Evolutionary conservation across 2,113 vertebrate genomes (phyloP).

Genomic region (Dasyornis broadbenti): DNA sequence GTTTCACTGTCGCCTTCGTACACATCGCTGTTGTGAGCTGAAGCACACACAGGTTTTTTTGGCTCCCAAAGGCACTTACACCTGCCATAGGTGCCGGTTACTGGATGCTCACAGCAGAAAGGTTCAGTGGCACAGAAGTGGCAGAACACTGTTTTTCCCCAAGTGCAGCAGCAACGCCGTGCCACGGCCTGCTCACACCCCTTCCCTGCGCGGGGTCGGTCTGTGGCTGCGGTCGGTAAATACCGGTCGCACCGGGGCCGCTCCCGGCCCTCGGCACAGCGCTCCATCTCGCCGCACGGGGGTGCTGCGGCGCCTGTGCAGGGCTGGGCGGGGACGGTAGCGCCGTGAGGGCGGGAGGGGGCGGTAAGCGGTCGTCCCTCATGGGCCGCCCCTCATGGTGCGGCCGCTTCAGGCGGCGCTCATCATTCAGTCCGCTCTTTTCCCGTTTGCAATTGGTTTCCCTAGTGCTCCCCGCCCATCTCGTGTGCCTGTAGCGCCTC

Average conservation of each 20-base stretch:
- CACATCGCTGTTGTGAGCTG: fast-evolving
- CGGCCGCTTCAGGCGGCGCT: too few relatives aligned
- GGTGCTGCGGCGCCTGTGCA: background rate
- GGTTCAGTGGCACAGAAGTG: too few relatives aligned
- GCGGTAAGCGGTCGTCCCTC: background rate
- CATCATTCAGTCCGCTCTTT: fast-evolving
- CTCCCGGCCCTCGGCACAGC: too few relatives aligned
- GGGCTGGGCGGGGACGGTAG: too few relatives aligned
- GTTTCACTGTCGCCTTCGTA: background rate
- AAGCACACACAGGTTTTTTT: fast-evolving
- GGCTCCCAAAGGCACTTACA: background rate
- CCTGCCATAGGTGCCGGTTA: fast-evolving
- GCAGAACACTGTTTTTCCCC: too few relatives aligned
- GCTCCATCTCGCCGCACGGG: background rate
- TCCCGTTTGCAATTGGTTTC: background rate
- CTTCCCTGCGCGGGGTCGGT: background rate
- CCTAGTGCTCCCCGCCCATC: fast-evolving
- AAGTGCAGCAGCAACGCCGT: background rate
- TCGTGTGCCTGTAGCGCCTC: background rate
- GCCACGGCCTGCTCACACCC: fast-evolving
- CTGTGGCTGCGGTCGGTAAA: fast-evolving
- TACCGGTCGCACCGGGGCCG: background rate
- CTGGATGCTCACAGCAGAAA: background rate
- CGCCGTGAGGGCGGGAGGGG: background rate
- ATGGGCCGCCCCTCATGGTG: background rate